A percentile compares a stretch with the other conserved stretches of the same genome.
These are phyloP conservation scores for Synanthedon formicaeformis DNA, from an alignment of 2,888 invertebrate genomes.

Conservation along the genomic window DNA sequence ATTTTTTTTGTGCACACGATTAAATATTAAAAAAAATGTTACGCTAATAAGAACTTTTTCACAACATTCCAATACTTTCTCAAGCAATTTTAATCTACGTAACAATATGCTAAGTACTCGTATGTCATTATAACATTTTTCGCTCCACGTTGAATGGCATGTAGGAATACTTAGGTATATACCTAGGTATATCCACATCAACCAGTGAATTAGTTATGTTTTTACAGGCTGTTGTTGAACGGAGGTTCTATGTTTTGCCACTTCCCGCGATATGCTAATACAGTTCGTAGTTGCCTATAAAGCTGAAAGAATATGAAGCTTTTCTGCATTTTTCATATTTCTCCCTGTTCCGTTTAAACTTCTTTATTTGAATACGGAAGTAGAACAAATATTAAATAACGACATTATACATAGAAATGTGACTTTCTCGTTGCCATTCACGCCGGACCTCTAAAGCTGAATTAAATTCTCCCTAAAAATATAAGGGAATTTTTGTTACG, in stretches of 20 bases:
- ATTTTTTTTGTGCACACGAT: too few species aligned
- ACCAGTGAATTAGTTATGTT: not conserved
- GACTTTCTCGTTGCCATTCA: too few species aligned
- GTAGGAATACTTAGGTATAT: not conserved
- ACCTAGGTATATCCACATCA: too few species aligned
- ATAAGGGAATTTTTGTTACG: too few species aligned
- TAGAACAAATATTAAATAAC: too few species aligned
- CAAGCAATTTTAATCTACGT: not conserved
- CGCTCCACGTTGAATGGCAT: not conserved
- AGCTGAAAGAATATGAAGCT: not conserved
- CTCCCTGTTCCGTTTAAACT: not conserved
- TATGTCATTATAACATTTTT: not conserved
- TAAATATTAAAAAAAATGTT: too few species aligned
- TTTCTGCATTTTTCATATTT: not conserved
- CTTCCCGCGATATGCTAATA: slow-evolving; percentile 2
- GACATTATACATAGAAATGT: too few species aligned
- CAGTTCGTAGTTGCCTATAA: not conserved
- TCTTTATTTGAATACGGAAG: too few species aligned
- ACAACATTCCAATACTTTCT: too few species aligned
- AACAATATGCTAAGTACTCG: not conserved
- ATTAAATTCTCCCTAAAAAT: too few species aligned
- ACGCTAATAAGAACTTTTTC: too few species aligned
- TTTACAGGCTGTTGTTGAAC: not conserved
- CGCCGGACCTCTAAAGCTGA: too few species aligned
- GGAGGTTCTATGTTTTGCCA: slow-evolving; percentile 2